Conservation (phyloP, 2,888 invertebrate species). For the Lasioglossum leucozonium region DNA sequence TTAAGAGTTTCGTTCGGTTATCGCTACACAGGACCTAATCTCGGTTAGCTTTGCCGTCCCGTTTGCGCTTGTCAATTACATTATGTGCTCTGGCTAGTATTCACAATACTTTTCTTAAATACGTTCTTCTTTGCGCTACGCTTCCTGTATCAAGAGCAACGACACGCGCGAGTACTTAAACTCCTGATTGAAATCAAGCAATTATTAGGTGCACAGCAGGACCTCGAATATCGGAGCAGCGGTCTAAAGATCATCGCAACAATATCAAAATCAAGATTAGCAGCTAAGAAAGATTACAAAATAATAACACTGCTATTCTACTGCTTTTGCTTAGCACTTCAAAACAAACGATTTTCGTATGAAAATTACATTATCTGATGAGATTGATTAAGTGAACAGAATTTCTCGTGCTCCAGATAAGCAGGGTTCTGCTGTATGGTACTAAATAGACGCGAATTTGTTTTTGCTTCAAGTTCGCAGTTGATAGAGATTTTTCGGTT, state of each 20-base stretch:
- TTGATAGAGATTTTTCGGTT: background rate
- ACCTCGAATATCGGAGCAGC: background rate
- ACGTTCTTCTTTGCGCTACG: background rate
- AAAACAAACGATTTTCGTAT: too few species aligned
- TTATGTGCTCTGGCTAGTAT: background rate
- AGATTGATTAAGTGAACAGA: too few species aligned
- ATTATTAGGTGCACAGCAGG: background rate
- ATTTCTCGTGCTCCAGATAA: background rate
- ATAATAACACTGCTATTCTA: too few species aligned
- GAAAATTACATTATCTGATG: too few species aligned
- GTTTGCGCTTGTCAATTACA: background rate
- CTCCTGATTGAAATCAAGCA: background rate
- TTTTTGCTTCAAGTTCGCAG: background rate
- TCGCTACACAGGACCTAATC: conserved; percentile 9
- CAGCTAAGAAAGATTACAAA: too few species aligned
- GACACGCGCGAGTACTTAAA: background rate
- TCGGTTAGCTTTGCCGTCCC: background rate
- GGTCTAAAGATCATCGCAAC: background rate
- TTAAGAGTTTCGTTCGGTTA: conserved; percentile 30
- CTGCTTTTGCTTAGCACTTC: too few species aligned
- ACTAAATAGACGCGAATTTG: background rate
- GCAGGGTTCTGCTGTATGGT: background rate
- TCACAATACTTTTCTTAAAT: background rate
- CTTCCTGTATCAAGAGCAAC: background rate
- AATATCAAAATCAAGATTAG: too few species aligned